Evolutionary conservation across 2,888 invertebrate genomes (phyloP).

Genomic region (Pachydiplax longipennis): DNA sequence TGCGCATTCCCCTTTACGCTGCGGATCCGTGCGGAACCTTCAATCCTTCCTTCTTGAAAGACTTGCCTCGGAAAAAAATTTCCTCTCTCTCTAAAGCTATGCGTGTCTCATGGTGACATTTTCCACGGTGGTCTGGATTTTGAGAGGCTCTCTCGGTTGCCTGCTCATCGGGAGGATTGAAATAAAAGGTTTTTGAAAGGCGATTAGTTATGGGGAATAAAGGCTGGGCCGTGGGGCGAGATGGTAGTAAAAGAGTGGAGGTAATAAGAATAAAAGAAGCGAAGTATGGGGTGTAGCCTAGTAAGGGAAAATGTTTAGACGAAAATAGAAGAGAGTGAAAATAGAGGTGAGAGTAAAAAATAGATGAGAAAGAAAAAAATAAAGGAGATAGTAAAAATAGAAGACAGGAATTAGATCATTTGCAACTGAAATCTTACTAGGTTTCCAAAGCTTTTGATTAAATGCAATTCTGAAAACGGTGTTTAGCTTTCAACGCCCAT

Average conservation of each 20-base stretch:
- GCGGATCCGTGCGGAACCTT: not conserved
- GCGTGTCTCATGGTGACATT: not conserved
- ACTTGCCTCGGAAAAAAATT: not conserved
- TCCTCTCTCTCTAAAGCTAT: not conserved
- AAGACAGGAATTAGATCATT: too few relatives aligned
- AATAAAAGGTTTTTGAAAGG: not conserved
- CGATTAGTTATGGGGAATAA: not conserved
- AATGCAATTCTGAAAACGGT: too few relatives aligned
- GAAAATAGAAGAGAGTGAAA: too few relatives aligned
- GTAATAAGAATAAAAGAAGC: not conserved
- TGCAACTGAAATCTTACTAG: too few relatives aligned
- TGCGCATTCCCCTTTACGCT: too few relatives aligned
- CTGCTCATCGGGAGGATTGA: not conserved
- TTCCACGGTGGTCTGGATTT: slow-evolving; percentile 1
- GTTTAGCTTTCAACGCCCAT: too few relatives aligned
- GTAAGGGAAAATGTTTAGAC: too few relatives aligned
- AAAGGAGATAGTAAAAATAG: too few relatives aligned
- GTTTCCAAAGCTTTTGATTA: too few relatives aligned
- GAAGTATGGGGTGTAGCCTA: too few relatives aligned
- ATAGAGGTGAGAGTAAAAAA: too few relatives aligned
- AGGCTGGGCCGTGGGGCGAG: not conserved
- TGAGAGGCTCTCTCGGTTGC: not conserved
- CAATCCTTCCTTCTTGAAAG: not conserved
- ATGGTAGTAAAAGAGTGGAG: not conserved
- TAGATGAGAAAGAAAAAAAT: too few relatives aligned